Evolutionary conservation across 1,140 invertebrate genomes (phyloP), one percentile per base, ranked within the genome.

Genomic region (Nymphalis io): DNA sequence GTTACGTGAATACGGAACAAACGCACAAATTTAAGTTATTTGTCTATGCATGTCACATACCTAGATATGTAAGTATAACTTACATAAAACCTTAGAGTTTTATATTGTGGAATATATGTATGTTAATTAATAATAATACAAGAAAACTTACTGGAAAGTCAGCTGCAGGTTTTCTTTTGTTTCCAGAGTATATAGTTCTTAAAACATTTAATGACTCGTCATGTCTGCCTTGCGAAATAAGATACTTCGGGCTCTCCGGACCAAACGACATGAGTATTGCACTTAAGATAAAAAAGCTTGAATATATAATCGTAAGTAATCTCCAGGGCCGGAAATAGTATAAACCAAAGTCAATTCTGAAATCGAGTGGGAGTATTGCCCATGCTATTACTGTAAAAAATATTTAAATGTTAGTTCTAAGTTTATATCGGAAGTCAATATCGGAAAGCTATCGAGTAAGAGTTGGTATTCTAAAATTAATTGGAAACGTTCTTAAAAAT

Each of bases 231-330:
- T 94, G 93, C 0, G 94, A 92, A 5, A 96, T 83, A 12, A 95
- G 87, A 82, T 94, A 97, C 78, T 96, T 96, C 0, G 96, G 96
- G 70, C 95, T 97, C 82, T 97, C 96, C 0, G 95, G 94, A 10
- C 90, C 85, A 6, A 93, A 91, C 0, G 93, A 77, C 59, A 94
- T 88, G 0, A 93, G 16, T 0, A 92, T 76, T 0, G 93, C 92
- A 3, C 93, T 58, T 20, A 95, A 71, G 33, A 93, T 53, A 59
- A 89, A 89, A 15, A 78, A 55, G 4, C 60, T 53, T 79, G 58
- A 93, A 84, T 53, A 93, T 23, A 21, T 86, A 80, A 68, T 94
- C 78, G 21, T 92, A 2, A 95, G 92, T 0, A 95, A 62, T 21
- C 95, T 89, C 95, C 95, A 96, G 0, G 94, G 93, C 44, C 93